Evolutionary conservation across 2,888 invertebrate species (phyloP), one percentile per base, ranked within the genome.

Genomic region (Coenonympha glycerion): DNA sequence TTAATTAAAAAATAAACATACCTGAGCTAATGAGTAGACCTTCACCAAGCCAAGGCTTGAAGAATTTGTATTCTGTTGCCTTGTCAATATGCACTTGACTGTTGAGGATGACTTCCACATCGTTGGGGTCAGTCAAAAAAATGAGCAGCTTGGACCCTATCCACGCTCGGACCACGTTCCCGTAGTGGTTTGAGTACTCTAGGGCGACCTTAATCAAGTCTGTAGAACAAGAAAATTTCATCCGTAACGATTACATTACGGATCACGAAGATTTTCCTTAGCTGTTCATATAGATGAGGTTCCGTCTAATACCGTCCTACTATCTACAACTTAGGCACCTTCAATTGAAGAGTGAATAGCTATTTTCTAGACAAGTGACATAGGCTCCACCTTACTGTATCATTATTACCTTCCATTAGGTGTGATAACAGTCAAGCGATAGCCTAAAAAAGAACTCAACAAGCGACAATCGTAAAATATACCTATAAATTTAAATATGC

Each of bases 11-110:
- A 26, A 21, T 8, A 22, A 9, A 21, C 21, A 52, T 71, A 88
- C 92, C 92, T 54, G 91, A 90, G 53, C 93, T 93, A 49, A 94
- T 93, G 8, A 94, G 89, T 6, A 94, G 84, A 51, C 94, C 94
- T 66, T 93, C 90, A 13, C 94, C 94, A 44, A 94, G 89, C 94
- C 94, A 94, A 0, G 93, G 93, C 65, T 92, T 89, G 73, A 94
- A 93, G 75, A 92, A 93, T 54, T 89, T 82, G 68, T 94, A 94
- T 59, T 93, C 93, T 8, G 88, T 65, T 0, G 93, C 89, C 68
- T 94, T 94, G 69, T 93, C 91, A 58, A 94, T 90, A 67, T 93
- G 92, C n/a, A 91, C 90, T 50, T 92, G 89, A 52, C 93, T 93
- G 63, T 92, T 92, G 3, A 94, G 78, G 42, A 94, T 92, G 0